Percentiles rank a stretch among this genome's conserved stretches.
phyloP scores from a whole-genome alignment of 2,113 vertebrate species.

The Spheniscus mendiculus region DNA sequence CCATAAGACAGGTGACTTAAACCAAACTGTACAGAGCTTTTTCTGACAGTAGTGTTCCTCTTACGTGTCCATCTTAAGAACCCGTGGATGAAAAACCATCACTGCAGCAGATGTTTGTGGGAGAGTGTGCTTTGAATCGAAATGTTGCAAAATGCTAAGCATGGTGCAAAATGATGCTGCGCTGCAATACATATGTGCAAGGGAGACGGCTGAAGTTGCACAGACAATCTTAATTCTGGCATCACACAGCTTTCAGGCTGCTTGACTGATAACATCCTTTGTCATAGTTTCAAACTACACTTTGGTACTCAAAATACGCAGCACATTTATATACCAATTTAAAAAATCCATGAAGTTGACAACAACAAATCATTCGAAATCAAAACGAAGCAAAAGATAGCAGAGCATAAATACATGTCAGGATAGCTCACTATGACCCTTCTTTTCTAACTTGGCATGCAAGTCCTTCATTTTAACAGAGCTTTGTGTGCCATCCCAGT shows the following conservation, averaged over 20 bases:
- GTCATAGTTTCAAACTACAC: background rate
- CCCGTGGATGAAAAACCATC: background rate
- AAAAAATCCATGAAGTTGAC: background rate
- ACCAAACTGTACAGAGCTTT: background rate
- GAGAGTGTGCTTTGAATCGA: background rate
- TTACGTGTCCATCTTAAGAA: background rate
- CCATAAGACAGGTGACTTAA: rapidly evolving
- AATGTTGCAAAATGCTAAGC: background rate
- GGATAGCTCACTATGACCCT: background rate
- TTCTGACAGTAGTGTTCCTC: background rate
- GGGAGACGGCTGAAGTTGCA: background rate
- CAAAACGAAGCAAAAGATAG: background rate
- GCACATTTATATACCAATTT: background rate
- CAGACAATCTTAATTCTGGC: background rate
- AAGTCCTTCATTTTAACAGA: background rate
- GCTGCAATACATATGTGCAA: background rate
- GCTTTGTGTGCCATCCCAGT: background rate
- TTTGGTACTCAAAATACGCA: background rate
- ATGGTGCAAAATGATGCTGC: background rate
- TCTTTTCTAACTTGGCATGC: background rate
- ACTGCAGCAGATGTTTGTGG: background rate
- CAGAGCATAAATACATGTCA: background rate
- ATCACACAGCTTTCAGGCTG: background rate
- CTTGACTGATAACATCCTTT: background rate
- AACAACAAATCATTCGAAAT: background rate